Evolutionary conservation across 2,888 invertebrate species (phyloP), one percentile per base, ranked within the genome.

Genomic region (Andricus quercusramuli): DNA sequence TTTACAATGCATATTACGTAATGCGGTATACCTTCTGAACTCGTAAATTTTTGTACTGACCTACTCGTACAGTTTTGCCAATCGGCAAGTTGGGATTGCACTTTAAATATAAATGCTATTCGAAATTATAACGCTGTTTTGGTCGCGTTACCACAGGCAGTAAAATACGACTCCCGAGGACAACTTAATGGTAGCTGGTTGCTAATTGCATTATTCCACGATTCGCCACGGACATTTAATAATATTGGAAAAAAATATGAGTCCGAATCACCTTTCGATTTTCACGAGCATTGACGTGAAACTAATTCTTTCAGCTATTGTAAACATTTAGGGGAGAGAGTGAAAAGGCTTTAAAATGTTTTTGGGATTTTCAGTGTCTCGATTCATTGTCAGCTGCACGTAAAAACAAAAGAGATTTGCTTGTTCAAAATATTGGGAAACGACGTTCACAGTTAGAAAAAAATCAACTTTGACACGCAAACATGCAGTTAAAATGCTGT

Each of bases 51-150:
- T 56, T 74, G 56, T 74, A 56, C 56, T 37, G 56, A 74, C 51
- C n/a, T 59, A 74, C 74, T 74, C 74, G 74, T 51, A 17, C 56
- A 74, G 74, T 74, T 74, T 74, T 74, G 56, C 74, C 56, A 74
- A 74, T 74, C 74, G 74, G 74, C 56, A 74, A 74, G 74, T 74
- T 74, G 74, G 56, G 74, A 74, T 74, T 74, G 56, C 74, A 59
- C 74, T 56, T 74, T 74, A 74, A 74, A 74, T 74, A 74, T 74
- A 74, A 74, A 74, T 74, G 74, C 56, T n/a, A 56, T 22, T 56
- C 15, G 17, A 59, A 74, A 74, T 74, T 74, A 74, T 74, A 74
- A 74, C 74, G 59, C 32, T 74, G 56, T 74, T 56, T 74, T 74
- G 37, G 74, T 37, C n/a, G 37, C 74, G 74, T 74, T 74, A 74